These are phyloP conservation scores for Tubulanus polymorphus DNA, from an alignment of 2,888 invertebrate species.

Conservation along the genomic window DNA sequence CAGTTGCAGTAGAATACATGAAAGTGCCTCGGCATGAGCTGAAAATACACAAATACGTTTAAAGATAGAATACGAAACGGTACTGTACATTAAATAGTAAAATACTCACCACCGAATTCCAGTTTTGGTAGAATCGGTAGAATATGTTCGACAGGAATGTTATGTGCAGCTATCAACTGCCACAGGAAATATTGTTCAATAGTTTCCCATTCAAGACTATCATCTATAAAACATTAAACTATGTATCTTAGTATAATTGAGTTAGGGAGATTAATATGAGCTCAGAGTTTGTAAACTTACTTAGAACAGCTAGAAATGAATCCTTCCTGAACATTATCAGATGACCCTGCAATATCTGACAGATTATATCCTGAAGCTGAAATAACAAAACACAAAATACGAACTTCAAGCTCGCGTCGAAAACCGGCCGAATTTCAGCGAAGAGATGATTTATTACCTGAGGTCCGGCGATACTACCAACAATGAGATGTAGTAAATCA, in stretches of 20 bases:
- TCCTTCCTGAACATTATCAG: slow-evolving; percentile 58
- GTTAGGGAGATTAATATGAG: not conserved
- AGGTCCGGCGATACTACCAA: slow-evolving; percentile 82
- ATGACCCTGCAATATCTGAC: slow-evolving; percentile 84
- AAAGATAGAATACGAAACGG: too few relatives aligned
- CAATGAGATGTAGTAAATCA: slow-evolving; percentile 80
- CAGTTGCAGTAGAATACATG: slow-evolving; percentile 82
- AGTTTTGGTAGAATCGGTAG: slow-evolving; percentile 72
- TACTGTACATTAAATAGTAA: too few relatives aligned
- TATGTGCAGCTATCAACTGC: slow-evolving; percentile 92
- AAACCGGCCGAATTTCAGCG: not conserved
- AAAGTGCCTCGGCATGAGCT: slow-evolving; percentile 88
- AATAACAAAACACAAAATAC: slow-evolving; percentile 14
- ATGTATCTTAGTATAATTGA: not conserved
- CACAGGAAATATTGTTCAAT: slow-evolving; percentile 96
- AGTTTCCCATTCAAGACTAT: slow-evolving; percentile 91
- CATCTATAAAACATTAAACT: slow-evolving; percentile 62
- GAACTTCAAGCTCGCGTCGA: not conserved
- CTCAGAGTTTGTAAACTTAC: slow-evolving; percentile 37
- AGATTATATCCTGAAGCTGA: slow-evolving; percentile 86
- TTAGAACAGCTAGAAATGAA: slow-evolving; percentile 53
- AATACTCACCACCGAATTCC: slow-evolving; percentile 51
- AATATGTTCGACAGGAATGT: slow-evolving; percentile 86
- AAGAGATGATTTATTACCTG: slow-evolving; percentile 35
- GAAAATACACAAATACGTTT: too few relatives aligned